Evolutionary conservation across 2,113 vertebrate genomes (phyloP).

Genomic region (Cyanoramphus novaezelandiae): DNA sequence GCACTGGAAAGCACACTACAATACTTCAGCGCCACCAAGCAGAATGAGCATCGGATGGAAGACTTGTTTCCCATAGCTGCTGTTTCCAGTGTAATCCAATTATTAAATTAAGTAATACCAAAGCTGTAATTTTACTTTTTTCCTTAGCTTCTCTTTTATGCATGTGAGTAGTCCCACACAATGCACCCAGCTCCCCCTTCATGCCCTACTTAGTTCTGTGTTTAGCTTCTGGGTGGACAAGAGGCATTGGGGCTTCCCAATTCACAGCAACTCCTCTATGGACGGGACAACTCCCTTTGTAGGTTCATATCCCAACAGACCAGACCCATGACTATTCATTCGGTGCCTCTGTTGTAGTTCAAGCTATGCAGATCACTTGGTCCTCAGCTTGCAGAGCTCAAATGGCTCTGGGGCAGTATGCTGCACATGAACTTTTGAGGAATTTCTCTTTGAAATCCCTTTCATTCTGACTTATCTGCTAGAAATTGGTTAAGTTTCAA

Average conservation of each 20-base stretch:
- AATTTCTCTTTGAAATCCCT: neutral
- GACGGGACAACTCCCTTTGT: neutral
- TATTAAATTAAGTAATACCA: neutral
- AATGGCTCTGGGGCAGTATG: neutral
- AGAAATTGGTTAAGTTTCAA: neutral
- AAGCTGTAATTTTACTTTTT: neutral
- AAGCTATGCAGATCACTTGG: neutral
- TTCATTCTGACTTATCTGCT: neutral
- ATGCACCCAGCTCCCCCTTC: neutral
- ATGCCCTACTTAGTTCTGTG: neutral
- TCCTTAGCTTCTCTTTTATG: neutral
- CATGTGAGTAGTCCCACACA: neutral
- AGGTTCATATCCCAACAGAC: neutral
- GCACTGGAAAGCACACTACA: rapidly evolving
- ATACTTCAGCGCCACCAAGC: neutral
- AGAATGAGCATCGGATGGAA: neutral
- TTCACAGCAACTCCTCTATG: neutral
- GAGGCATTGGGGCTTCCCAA: rapidly evolving
- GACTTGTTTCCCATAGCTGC: neutral
- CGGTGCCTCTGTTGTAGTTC: neutral
- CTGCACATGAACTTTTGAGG: rapidly evolving
- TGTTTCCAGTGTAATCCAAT: neutral
- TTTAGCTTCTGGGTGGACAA: neutral
- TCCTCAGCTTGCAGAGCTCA: neutral
- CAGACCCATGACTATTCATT: neutral